Conservation (phyloP, 1,140 invertebrate species). For the Rhizoglyphus robini region DNA sequence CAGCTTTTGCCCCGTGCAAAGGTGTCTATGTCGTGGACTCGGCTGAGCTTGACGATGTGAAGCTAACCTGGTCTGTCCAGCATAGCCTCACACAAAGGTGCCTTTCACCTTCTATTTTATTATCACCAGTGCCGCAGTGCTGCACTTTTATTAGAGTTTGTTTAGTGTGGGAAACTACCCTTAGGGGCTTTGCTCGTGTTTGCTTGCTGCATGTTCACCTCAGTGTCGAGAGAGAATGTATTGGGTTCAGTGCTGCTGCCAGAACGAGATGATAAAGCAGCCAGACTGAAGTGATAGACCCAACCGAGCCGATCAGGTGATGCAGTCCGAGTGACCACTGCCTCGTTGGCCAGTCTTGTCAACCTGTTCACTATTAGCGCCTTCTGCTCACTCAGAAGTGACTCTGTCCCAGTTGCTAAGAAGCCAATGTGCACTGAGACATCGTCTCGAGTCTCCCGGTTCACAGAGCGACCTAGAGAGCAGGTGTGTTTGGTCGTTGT, state of each 20-base stretch:
- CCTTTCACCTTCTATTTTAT: conserved; percentile 15
- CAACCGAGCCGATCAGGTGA: neutral
- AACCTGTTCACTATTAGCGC: too few species aligned
- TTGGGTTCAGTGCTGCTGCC: too few species aligned
- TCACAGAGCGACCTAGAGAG: neutral
- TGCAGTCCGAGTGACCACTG: too few species aligned
- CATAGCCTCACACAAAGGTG: neutral
- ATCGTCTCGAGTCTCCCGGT: neutral
- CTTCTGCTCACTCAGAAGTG: too few species aligned
- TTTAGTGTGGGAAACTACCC: conserved; percentile 18
- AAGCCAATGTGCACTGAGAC: neutral
- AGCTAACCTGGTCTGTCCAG: neutral
- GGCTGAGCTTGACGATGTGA: neutral
- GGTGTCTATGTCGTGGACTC: neutral
- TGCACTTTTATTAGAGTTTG: neutral
- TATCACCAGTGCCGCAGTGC: neutral
- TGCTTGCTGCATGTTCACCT: neutral
- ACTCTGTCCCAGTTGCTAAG: too few species aligned
- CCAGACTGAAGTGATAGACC: neutral
- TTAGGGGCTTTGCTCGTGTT: neutral
- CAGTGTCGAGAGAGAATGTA: neutral
- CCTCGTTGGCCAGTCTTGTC: neutral
- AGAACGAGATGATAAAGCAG: too few species aligned
- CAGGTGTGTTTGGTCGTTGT: too few species aligned
- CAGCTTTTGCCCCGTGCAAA: neutral